A percentile compares a stretch with the other conserved stretches of the same genome.
phyloP scores from a whole-genome alignment of 2,797 vertebrate species.

The Carcharodon carcharias region DNA sequence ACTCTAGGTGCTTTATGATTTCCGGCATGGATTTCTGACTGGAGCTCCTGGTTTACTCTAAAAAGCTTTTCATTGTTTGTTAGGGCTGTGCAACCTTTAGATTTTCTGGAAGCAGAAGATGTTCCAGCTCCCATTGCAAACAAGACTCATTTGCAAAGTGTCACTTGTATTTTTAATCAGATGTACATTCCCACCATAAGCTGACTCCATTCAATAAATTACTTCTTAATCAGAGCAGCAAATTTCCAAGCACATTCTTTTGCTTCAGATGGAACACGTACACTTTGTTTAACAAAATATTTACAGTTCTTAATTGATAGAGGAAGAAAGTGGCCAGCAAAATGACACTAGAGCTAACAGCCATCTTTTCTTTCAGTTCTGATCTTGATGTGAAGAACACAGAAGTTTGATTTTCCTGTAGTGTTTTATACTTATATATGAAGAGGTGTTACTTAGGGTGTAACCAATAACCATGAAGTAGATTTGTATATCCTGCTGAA shows the following conservation, averaged over 20 bases:
- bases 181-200: not conserved
- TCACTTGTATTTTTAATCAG: not conserved
- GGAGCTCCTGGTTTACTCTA: not conserved
- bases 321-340: conserved; percentile 6
- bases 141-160: not conserved
- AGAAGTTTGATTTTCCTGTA: not conserved
- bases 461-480: not conserved
- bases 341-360: not conserved
- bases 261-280: not conserved
- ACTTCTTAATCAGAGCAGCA: not conserved
- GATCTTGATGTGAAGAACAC: not conserved
- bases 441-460: not conserved
- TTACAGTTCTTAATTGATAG: not conserved
- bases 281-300: not conserved
- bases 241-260: not conserved
- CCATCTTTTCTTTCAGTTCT: not conserved
- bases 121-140: not conserved
- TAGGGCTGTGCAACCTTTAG: not conserved
- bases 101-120: not conserved
- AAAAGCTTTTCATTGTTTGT: not conserved
- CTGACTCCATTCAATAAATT: not conserved
- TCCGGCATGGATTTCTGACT: not conserved
- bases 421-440: not conserved
- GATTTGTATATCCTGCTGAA: not conserved
- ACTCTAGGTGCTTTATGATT: not conserved